Evolutionary conservation across 2,888 invertebrate species (phyloP).

Genomic region (Gandaritis pyraliata): DNA sequence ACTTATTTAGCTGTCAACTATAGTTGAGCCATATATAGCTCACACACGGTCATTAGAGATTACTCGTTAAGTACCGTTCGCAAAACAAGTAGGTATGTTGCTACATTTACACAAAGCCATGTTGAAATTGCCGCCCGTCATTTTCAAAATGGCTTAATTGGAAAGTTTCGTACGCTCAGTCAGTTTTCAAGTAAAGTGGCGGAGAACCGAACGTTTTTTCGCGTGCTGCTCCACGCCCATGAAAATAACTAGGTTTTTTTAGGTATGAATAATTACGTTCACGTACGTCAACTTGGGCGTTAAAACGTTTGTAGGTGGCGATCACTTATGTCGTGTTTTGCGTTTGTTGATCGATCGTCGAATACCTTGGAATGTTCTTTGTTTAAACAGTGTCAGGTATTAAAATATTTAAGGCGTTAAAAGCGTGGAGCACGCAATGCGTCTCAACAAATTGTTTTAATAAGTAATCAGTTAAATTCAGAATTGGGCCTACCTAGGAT

Average conservation of each 20-base stretch:
- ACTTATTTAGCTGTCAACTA: slow-evolving; percentile 21
- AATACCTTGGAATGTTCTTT: slow-evolving; percentile 23
- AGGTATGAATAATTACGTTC: slow-evolving; percentile 57
- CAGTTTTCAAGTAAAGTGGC: slow-evolving; percentile 49
- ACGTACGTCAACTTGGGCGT: slow-evolving; percentile 44
- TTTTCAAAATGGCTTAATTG: slow-evolving; percentile 78
- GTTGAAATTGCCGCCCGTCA: slow-evolving; percentile 58
- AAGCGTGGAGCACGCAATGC: neutral
- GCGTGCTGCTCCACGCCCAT: slow-evolving; percentile 69
- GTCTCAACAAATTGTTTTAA: neutral
- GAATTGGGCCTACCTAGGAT: too few species aligned
- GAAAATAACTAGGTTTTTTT: slow-evolving; percentile 52
- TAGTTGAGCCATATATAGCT: slow-evolving; percentile 29
- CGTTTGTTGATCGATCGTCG: slow-evolving; percentile 34
- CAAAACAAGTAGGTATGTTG: slow-evolving; percentile 51
- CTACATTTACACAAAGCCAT: slow-evolving; percentile 44
- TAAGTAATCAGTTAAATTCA: too few species aligned
- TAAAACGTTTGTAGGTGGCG: slow-evolving; percentile 45
- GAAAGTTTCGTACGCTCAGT: slow-evolving; percentile 64
- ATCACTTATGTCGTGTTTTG: slow-evolving; percentile 42
- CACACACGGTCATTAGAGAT: slow-evolving; percentile 30
- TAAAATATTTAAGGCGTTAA: slow-evolving; percentile 1
- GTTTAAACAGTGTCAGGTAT: slow-evolving; percentile 9
- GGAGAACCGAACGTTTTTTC: slow-evolving; percentile 66
- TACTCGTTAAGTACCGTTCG: slow-evolving; percentile 35